Percentiles rank a stretch among this genome's conserved stretches.
These are phyloP conservation scores for Drosophila jambulina DNA, from an alignment of 1,140 invertebrate species.

Conservation along the genomic window DNA sequence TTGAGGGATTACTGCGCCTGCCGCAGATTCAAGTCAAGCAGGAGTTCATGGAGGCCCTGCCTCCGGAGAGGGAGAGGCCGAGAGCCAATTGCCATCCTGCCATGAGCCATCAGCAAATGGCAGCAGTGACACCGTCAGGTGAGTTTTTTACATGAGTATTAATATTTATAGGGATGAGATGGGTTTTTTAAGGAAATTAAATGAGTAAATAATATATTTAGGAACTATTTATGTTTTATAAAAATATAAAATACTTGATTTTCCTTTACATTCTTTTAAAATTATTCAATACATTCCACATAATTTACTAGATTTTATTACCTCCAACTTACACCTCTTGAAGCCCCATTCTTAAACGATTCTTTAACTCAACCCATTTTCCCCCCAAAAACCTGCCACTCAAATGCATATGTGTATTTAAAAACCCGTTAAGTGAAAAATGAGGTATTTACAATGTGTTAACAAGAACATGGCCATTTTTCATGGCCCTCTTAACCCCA, in stretches of 20 bases:
- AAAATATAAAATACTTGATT: too few relatives aligned
- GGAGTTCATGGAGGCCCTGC: slow-evolving; percentile 69
- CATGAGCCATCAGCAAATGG: slow-evolving; percentile 27
- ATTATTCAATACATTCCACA: not conserved
- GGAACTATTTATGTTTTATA: too few relatives aligned
- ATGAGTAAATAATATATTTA: not conserved
- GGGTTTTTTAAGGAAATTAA: not conserved
- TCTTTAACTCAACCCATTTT: not conserved
- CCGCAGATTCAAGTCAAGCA: slow-evolving; percentile 80
- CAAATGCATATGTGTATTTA: slow-evolving; percentile 67
- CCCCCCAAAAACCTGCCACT: slow-evolving; percentile 1
- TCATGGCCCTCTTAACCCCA: slow-evolving; percentile 53
- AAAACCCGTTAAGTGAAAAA: slow-evolving; percentile 84
- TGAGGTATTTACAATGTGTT: slow-evolving; percentile 85
- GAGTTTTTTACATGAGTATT: not conserved
- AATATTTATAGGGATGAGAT: not conserved
- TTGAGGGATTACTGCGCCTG: slow-evolving; percentile 53
- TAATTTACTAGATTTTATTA: not conserved
- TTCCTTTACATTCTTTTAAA: not conserved
- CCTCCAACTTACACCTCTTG: not conserved
- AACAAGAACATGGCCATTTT: slow-evolving; percentile 82
- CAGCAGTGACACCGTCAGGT: slow-evolving; percentile 24
- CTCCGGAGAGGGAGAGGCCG: slow-evolving; percentile 22
- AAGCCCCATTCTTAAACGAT: not conserved
- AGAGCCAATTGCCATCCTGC: slow-evolving; percentile 9